Base-by-base conservation (phyloP, 2,888 invertebrate genomes). In the Xestia xanthographa region DNA sequence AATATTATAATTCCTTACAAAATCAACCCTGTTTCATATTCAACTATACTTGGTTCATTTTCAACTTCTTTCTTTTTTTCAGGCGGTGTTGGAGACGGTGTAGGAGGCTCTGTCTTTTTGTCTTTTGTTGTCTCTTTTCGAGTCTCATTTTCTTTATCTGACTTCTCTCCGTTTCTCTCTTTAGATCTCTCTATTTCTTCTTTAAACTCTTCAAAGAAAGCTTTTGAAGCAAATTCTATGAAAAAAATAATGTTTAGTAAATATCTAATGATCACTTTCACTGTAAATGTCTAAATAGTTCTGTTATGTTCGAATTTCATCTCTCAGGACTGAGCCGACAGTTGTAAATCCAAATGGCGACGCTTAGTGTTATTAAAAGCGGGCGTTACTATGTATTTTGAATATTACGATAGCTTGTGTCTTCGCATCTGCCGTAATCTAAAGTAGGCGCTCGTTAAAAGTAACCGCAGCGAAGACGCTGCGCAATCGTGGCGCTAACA, bases 21-120 rank as follows among this genome's bases (percentile, higher is more conserved):
- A 75, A 90, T 78, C 48, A 89, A 79, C 38, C 93, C 92, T 63
- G 90, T 90, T 76, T 91, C 90, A 87, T 80, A 93, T 82, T 92
- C 90, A 48, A 77, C 84, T 60, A 89, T 87, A 34, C 86, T 86
- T 12, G 88, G 88, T 66, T 87, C 87, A n/a, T 63, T 70, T 12
- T 82, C 80, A 26, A 66, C 60, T 43, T 80, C 14, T 38, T 58
- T 66, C 71, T 88, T 89, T 60, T 89, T 90, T 68, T 84, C 85
- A 45, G 62, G 50, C 1, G 66, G 48, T 48, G 75, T 66, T 41
- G 71, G 63, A 17, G 63, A 17, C 11, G 41, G 29, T 5, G 20
- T 34, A 6, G n/a, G 68, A 29, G 85, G 58, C 53, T 87, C 86
- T 26, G 56, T 70, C 53, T 78, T 84, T 26, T 70, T 82, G 17